Base-by-base conservation (phyloP, 2,888 invertebrate genomes). In the Diploptera punctata region DNA sequence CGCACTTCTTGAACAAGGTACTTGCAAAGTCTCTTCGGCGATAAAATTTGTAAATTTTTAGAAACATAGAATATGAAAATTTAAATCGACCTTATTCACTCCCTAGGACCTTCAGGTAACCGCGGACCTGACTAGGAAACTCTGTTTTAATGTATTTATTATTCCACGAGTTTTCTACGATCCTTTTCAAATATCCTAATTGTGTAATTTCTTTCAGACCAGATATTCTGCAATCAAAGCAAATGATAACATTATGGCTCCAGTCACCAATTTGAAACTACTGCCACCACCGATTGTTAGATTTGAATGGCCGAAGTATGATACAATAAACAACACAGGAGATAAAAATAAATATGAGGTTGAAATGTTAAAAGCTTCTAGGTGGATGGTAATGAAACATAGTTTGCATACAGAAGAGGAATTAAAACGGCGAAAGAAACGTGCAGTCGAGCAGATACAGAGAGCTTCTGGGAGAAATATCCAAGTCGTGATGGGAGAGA, bases 401-500 rank as follows among this genome's bases (percentile, higher is more conserved):
- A 33, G 21, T 26, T 19, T 21, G 2, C 5, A 24, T 21, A 19
- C 1, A n/a, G 26, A 5, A 1, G 65, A 47, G 1, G 18, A 16
- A 9, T 4, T 43, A 2, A 65, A 29, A 29, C 43, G 26, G 29
- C 9, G 18, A 26, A 70, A 62, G n/a, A 49, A 61, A 24, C 38
- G 70, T 13, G 70, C 70, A 47, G 31, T 61, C 13, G 21, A 47
- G 31, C 61, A 49, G n/a, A 10, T 61, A n/a, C 29, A 54, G 24
- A 54, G 33, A 10, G 29, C 54, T 38, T 31, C 68, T 9, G 52
- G 38, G 10, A 70, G 52, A 26, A 60, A 74, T 38, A 65, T 74
- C 33, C 49, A 10, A 29, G 52, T 70, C n/a, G 57, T 73, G 31
- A 57, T 54, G 49, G 73, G 73, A 29, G 81, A 79, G 74, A 74